These are phyloP conservation scores for Bellardia pandia DNA, from an alignment of 2,888 invertebrate genomes.

Conservation along the genomic window DNA sequence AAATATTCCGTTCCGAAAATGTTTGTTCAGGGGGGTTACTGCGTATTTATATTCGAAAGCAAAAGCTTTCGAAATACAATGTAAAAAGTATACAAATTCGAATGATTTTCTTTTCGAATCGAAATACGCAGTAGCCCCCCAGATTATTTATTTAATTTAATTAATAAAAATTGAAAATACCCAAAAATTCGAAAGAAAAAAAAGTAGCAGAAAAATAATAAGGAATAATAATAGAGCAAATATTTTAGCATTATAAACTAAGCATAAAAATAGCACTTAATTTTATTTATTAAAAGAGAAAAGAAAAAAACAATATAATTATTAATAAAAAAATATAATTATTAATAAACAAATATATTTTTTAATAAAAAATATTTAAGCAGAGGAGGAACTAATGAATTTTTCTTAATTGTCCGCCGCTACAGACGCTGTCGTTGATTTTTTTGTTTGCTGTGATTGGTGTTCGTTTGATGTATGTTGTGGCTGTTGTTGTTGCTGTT, in stretches of 20 bases:
- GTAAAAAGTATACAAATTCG: too few species aligned
- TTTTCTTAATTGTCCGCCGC: slow-evolving; percentile 75
- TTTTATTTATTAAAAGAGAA: slow-evolving; percentile 67
- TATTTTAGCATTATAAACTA: slow-evolving; percentile 69
- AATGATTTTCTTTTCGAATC: too few species aligned
- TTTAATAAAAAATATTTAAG: slow-evolving; percentile 63
- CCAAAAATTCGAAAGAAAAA: slow-evolving; percentile 59
- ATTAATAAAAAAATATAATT: slow-evolving; percentile 25
- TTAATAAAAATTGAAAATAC: slow-evolving; percentile 70
- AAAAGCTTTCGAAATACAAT: too few species aligned
- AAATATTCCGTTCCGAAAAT: too few species aligned
- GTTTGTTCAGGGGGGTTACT: too few species aligned
- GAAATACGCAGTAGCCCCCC: too few species aligned
- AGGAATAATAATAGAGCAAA: slow-evolving; percentile 53
- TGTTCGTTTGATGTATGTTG: slow-evolving; percentile 57
- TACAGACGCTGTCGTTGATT: slow-evolving; percentile 71
- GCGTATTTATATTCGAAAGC: too few species aligned
- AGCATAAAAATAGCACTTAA: slow-evolving; percentile 73
- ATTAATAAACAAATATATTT: slow-evolving; percentile 33
- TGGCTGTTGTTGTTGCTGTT: slow-evolving; percentile 42
- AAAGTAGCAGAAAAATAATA: slow-evolving; percentile 36
- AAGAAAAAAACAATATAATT: slow-evolving; percentile 59
- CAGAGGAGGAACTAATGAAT: slow-evolving; percentile 67
- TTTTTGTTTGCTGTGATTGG: slow-evolving; percentile 74
- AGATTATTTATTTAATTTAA: background rate